Base-by-base conservation (phyloP, 1,140 invertebrate genomes). In the Drosophila melanica region DNA sequence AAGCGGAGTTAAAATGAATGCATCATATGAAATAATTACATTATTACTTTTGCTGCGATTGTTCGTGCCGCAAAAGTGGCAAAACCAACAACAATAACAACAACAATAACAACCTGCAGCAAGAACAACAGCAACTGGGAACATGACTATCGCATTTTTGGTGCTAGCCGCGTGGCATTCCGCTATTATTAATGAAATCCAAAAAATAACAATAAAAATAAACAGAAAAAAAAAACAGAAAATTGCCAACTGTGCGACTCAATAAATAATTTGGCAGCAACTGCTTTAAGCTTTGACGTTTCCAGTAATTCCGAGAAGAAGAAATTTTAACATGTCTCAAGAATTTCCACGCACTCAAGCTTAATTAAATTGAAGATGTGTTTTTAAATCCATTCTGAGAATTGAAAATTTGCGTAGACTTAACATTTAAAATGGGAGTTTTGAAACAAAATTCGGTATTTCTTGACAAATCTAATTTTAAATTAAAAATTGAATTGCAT, bases 11-110 rank as follows among this genome's bases (percentile, higher is more conserved):
- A 79, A 87, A 85, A 81, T 75, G 82, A 73, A 73, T 79, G 75
- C 75, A 87, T 86, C 75, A 82, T 87, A 80, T 62, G 64, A 81
- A 87, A 79, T 87, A 81, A 86, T 86, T 87, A 79, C 82, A 76
- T 86, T 87, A 86, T 87, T 82, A 73, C 82, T 75, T 77, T 77
- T 55, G 33, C 42, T 63, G 71, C 64, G 55, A 62, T 69, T 55
- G 59, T 64, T 60, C 45, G 14, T 39, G 27, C 48, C 9, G 33
- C 41, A 14, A 48, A 44, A 30, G 20, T 14, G 48, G 50, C 11
- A 44, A 37, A 18, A n/a, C 37, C 53, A 44, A 37, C 48, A 60
- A 23, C 41, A 51, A 45, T 20, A 63, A 53, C 57, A 58, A 39
- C 73, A 54, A 45, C 65, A 68, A 35, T 27, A 60, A 20, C 12